Conservation (phyloP, 2,888 invertebrate genomes). For the Criorhina ranunculi region DNA sequence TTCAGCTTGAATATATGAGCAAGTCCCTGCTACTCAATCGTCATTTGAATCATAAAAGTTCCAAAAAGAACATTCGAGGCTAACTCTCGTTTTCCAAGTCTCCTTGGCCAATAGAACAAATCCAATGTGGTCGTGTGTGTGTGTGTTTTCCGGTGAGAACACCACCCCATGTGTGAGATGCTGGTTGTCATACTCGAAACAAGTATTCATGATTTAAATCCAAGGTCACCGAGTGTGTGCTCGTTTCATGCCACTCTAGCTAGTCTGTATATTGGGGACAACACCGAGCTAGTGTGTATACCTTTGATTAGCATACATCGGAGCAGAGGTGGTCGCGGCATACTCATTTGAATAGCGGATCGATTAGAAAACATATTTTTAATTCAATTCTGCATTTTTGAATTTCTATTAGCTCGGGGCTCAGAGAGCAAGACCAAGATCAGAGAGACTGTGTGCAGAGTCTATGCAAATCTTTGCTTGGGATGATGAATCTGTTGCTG, state of each 20-base stretch:
- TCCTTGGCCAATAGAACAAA: constrained; percentile 1
- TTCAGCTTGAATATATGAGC: too few species aligned
- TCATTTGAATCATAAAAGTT: constrained; percentile 4
- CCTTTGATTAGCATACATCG: constrained; percentile 32
- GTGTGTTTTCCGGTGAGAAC: constrained; percentile 37
- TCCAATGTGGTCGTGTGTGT: too few species aligned
- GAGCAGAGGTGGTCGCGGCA: constrained; percentile 34
- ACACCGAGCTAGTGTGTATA: constrained; percentile 1
- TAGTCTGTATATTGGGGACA: constrained; percentile 56
- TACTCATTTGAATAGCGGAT: constrained; percentile 69
- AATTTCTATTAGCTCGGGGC: constrained; percentile 39
- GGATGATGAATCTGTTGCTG: constrained; percentile 27
- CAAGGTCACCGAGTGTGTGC: constrained; percentile 65
- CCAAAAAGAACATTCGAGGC: constrained; percentile 7
- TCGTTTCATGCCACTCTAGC: constrained; percentile 33
- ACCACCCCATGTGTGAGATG: constrained; percentile 24
- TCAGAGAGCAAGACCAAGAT: constrained; percentile 6
- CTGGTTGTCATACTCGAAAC: constrained; percentile 18
- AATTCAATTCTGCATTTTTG: constrained; percentile 61
- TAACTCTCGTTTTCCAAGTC: constrained; percentile 50
- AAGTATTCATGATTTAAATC: constrained; percentile 66
- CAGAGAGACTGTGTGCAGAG: too few species aligned
- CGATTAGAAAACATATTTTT: constrained; percentile 56
- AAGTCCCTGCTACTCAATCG: too few species aligned
- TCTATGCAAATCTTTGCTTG: constrained; percentile 28